phyloP scores from a whole-genome alignment of 1,140 invertebrate species.

The Scaptodrosophila lebanonensis region DNA sequence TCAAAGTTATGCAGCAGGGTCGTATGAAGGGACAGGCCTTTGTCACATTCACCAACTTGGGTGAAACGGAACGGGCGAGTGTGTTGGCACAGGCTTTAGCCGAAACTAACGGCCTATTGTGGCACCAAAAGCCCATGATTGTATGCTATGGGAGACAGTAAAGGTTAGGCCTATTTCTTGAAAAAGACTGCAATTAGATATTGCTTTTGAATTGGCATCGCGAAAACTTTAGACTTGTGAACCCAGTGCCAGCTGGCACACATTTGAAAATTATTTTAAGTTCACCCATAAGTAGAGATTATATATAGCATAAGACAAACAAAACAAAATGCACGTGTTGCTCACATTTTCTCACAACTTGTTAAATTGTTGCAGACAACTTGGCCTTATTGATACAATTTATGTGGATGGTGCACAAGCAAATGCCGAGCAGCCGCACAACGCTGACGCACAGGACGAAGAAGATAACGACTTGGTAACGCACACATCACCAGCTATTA shows the following conservation, averaged over 20 bases:
- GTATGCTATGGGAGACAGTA: slow-evolving; percentile 86
- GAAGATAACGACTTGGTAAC: slow-evolving; percentile 27
- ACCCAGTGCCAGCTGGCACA: too few species aligned
- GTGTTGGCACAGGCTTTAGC: slow-evolving; percentile 85
- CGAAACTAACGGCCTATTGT: slow-evolving; percentile 94
- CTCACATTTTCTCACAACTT: neutral
- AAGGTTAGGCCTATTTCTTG: too few species aligned
- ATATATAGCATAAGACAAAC: neutral
- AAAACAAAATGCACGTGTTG: neutral
- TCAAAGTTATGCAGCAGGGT: slow-evolving; percentile 93
- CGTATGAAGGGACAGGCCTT: slow-evolving; percentile 98
- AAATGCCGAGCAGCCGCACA: slow-evolving; percentile 43
- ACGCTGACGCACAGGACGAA: slow-evolving; percentile 35
- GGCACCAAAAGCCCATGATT: slow-evolving; percentile 80
- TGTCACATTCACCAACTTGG: slow-evolving; percentile 77
- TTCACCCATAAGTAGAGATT: too few species aligned
- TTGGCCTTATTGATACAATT: slow-evolving; percentile 76
- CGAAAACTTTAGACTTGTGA: too few species aligned
- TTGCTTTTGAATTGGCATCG: too few species aligned
- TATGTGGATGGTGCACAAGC: slow-evolving; percentile 58
- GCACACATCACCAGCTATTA: slow-evolving; percentile 14
- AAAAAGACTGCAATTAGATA: too few species aligned
- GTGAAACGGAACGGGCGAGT: slow-evolving; percentile 78
- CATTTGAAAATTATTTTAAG: too few species aligned
- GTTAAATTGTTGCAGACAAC: slow-evolving; percentile 56